phyloP scores from a whole-genome alignment of 2,888 invertebrate species.

The Dryadula phaetusa region DNA sequence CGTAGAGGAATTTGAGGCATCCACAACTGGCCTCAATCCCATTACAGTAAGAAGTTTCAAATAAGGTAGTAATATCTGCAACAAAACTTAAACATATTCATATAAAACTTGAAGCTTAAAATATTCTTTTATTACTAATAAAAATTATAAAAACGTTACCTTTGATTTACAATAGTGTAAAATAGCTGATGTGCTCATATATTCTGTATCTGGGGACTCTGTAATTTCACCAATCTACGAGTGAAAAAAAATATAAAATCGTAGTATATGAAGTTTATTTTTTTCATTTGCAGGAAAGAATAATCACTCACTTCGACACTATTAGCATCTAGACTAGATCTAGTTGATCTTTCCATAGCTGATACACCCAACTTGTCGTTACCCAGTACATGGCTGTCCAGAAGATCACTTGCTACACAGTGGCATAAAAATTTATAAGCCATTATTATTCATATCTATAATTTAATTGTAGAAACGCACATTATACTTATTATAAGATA shows the following conservation, averaged over 20 bases:
- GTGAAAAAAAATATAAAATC: not conserved
- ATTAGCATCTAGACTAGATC: constrained; percentile 75
- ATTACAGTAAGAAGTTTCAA: constrained; percentile 89
- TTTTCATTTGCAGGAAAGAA: not conserved
- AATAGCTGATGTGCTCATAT: constrained; percentile 90
- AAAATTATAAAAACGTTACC: constrained; percentile 58
- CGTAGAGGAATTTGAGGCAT: constrained; percentile 84
- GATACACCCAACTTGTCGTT: constrained; percentile 70
- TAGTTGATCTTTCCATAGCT: constrained; percentile 74
- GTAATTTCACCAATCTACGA: constrained; percentile 88
- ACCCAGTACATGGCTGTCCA: constrained; percentile 80
- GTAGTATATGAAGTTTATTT: not conserved
- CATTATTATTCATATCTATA: constrained; percentile 75
- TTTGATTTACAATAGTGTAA: constrained; percentile 92
- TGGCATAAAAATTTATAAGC: constrained; percentile 73
- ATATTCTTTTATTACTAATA: too few species aligned
- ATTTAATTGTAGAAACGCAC: constrained; percentile 66
- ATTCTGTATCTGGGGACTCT: constrained; percentile 87
- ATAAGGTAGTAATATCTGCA: constrained; percentile 90
- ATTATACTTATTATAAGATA: constrained; percentile 58
- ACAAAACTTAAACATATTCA: constrained; percentile 42
- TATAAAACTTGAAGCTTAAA: not conserved
- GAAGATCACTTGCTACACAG: constrained; percentile 78
- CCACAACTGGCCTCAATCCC: constrained; percentile 89
- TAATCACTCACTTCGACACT: constrained; percentile 79